These are phyloP conservation scores for Neolamprologus toae DNA, from an alignment of 2,113 vertebrate genomes.

Conservation along the genomic window DNA sequence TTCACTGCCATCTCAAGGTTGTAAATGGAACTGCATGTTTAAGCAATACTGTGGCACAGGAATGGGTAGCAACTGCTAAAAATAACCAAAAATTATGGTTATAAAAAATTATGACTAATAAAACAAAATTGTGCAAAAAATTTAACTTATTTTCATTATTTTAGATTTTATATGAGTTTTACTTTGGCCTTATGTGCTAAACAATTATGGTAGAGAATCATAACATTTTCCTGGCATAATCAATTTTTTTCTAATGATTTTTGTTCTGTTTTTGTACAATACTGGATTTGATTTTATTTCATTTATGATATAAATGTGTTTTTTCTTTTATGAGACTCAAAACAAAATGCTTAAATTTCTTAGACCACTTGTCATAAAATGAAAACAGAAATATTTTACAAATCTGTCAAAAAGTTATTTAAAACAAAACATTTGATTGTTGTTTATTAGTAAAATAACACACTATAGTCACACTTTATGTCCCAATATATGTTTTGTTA, in stretches of 20 bases:
- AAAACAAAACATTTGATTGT: neutral
- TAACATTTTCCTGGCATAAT: neutral
- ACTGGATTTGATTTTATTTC: neutral
- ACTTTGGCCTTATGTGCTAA: neutral
- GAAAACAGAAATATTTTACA: neutral
- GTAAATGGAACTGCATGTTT: neutral
- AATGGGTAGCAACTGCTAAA: neutral
- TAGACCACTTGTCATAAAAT: neutral
- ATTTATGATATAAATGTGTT: neutral
- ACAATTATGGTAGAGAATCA: neutral
- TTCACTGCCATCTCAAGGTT: conserved; percentile 17
- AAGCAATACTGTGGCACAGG: neutral
- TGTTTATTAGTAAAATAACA: neutral
- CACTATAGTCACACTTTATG: neutral
- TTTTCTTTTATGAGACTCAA: neutral
- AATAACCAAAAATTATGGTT: neutral
- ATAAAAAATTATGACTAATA: neutral
- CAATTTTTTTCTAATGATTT: neutral
- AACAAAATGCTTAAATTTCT: neutral
- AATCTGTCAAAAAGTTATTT: neutral
- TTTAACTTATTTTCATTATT: neutral
- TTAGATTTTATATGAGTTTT: neutral
- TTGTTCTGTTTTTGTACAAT: neutral
- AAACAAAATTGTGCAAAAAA: neutral
- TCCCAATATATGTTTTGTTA: neutral